These are phyloP conservation scores for Mamestra configurata DNA, from an alignment of 1,140 invertebrate genomes.

Conservation along the genomic window DNA sequence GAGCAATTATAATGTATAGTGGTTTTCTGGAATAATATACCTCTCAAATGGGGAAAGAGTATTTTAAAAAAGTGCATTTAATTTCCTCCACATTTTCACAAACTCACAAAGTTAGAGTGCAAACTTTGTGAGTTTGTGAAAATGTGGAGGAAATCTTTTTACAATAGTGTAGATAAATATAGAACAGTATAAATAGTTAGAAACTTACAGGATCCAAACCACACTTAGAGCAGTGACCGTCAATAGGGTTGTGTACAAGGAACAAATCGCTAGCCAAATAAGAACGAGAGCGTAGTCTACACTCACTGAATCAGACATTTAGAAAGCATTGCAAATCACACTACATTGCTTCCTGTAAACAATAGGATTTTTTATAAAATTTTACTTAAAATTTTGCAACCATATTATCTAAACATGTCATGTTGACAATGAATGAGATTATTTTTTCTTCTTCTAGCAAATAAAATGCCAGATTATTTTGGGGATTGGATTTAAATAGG, in stretches of 20 bases:
- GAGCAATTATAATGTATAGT: no score
- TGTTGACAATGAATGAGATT: not conserved
- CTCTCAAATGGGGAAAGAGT: no score
- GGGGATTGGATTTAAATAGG: no score
- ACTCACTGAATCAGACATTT: conserved; percentile 70
- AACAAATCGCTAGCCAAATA: conserved; percentile 71
- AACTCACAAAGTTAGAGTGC: no score
- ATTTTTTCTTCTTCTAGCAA: not conserved
- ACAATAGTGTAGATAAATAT: no score
- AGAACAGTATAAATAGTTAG: no score
- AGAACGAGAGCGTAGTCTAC: conserved; percentile 66
- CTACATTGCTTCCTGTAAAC: conserved; percentile 62
- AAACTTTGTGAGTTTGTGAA: no score
- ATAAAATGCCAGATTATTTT: not conserved
- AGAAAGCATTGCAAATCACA: conserved; percentile 53
- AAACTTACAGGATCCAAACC: conserved; percentile 72
- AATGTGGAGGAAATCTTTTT: no score
- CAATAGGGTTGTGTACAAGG: conserved; percentile 68
- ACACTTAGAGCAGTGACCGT: conserved; percentile 68
- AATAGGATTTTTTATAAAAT: conserved; percentile 46
- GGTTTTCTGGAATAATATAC: no score
- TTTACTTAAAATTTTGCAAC: conserved; percentile 37
- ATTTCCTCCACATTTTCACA: no score
- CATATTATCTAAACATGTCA: conserved; percentile 12
- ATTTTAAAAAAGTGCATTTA: no score